These are phyloP conservation scores for Ornithoptera alexandrae DNA, from an alignment of 2,888 invertebrate genomes.

Conservation along the genomic window DNA sequence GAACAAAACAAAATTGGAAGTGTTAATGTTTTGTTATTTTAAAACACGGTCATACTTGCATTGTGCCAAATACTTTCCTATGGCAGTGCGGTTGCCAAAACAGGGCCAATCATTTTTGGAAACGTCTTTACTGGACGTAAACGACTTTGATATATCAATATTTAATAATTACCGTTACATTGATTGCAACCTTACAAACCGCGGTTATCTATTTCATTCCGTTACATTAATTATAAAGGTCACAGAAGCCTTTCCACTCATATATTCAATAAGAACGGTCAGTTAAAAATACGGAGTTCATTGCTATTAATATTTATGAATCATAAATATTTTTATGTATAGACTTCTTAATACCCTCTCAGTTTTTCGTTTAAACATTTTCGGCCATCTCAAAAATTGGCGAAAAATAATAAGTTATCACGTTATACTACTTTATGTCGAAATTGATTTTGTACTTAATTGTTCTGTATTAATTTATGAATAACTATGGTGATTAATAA, in stretches of 20 bases:
- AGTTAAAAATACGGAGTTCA: not conserved
- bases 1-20: not conserved
- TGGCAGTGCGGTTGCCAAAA: constrained; percentile 5
- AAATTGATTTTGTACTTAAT: too few species aligned
- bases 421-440: too few species aligned
- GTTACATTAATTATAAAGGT: constrained; percentile 21
- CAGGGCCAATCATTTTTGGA: constrained; percentile 23
- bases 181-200: constrained; percentile 18
- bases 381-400: not conserved
- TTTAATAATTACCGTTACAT: constrained; percentile 25
- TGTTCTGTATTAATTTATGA: too few species aligned
- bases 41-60: constrained; percentile 13
- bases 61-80: constrained; percentile 25
- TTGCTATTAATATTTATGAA: not conserved
- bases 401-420: too few species aligned
- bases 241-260: constrained; percentile 12
- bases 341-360: not conserved
- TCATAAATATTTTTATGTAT: not conserved
- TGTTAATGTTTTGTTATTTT: constrained; percentile 19
- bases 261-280: not conserved
- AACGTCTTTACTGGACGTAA: constrained; percentile 8
- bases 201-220: constrained; percentile 16
- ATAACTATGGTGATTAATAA: too few species aligned
- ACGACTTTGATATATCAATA: constrained; percentile 15
- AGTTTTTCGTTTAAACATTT: not conserved